Base-by-base conservation (phyloP, 1,140 invertebrate genomes). In the Habropoda laboriosa region DNA sequence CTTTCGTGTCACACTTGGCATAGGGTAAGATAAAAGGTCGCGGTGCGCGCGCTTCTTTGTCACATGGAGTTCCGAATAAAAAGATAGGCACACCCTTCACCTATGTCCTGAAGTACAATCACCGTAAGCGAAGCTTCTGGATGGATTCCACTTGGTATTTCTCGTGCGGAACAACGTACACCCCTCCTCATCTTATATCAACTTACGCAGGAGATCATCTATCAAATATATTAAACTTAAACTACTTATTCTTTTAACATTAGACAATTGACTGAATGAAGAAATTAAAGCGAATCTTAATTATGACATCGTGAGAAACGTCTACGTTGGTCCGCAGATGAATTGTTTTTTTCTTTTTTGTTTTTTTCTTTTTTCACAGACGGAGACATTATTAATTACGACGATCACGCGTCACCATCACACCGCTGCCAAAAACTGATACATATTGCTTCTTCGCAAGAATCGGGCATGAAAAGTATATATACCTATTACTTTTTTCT, bases 111-210 rank as follows among this genome's bases (percentile, higher is more conserved):
- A 92, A 91, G 88, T 91, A 91, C 91, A 92, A 91, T 92, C 89
- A 92, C 88, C 91, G 89, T 92, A 90, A 92, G 90, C 90, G 89
- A 92, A 92, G 89, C 90, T 91, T 90, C 82, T 91, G 91, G 90
- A 92, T 92, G 91, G 90, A 92, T 90, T 91, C 88, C 79, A 89
- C 88, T 89, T 92, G 86, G 83, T 86, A 87, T 82, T 78, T 86
- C 57, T 64, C 49, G 21, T 38, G 24, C 64, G 49, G 55, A 86
- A n/a, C 84, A 79, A 85, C 80, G 53, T 49, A 72, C 27, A 55
- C 49, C 16, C 0, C 38, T 49, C 18, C 32, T 13, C 12, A 16
- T 55, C 21, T 55, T 27, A 55, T 10, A 55, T n/a, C 21, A n/a
- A 27, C 7, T 12, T 10, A 21, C n/a, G n/a, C n/a, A n/a, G n/a